phyloP scores from a whole-genome alignment of 2,113 vertebrate genomes.

The Talpa occidentalis region DNA sequence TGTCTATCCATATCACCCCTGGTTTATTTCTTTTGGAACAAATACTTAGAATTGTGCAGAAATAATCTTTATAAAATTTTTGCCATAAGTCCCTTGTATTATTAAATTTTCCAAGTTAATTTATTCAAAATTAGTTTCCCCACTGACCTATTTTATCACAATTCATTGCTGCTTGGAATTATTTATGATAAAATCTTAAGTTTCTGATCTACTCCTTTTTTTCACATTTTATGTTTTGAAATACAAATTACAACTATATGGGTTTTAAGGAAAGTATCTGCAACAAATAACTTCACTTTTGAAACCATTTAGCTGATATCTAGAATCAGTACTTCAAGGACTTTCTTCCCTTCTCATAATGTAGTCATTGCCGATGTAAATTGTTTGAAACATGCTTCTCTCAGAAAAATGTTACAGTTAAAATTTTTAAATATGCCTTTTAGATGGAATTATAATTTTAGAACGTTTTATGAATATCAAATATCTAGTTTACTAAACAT shows the following conservation, averaged over 20 bases:
- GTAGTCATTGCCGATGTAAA: background rate
- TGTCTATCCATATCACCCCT: background rate
- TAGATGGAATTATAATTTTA: background rate
- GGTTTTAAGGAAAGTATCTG: background rate
- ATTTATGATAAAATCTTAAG: background rate
- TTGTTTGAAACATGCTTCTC: background rate
- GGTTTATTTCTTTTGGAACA: background rate
- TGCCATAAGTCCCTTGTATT: background rate
- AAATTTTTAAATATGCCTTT: background rate
- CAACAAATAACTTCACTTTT: background rate
- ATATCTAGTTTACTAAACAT: background rate
- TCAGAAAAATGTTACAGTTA: background rate
- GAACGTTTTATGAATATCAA: background rate
- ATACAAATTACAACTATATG: background rate
- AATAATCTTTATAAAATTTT: background rate
- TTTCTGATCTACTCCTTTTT: background rate
- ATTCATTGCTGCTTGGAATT: background rate
- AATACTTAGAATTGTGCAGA: background rate
- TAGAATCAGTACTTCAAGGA: background rate
- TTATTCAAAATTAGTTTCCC: background rate
- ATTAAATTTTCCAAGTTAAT: background rate
- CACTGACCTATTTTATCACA: background rate
- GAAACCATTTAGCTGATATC: background rate
- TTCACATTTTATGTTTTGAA: background rate
- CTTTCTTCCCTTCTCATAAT: background rate